These are phyloP conservation scores for Tetranychus truncatus DNA, from an alignment of 2,888 invertebrate species.

Conservation along the genomic window DNA sequence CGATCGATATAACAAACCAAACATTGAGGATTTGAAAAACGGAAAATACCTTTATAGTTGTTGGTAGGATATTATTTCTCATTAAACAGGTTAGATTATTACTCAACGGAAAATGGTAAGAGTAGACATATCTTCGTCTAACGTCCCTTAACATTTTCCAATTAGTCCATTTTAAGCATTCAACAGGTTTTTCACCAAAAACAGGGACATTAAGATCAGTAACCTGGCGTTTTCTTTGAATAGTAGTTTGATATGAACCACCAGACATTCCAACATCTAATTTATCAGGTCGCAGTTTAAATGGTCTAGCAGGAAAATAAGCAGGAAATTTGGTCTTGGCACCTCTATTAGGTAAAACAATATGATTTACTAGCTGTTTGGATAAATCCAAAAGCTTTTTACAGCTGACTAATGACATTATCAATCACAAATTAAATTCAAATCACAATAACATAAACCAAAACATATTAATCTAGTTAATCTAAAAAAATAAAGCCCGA, in stretches of 20 bases:
- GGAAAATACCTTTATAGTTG: slow-evolving; percentile 42
- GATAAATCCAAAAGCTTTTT: not conserved
- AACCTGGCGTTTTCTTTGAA: slow-evolving; percentile 17
- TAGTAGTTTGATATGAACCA: slow-evolving; percentile 16
- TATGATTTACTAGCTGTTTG: not conserved
- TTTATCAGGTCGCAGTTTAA: not conserved
- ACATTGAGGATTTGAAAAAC: not conserved
- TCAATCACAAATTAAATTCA: not conserved
- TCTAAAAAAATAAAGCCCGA: not conserved
- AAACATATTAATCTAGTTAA: not conserved
- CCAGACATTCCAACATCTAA: slow-evolving; percentile 13
- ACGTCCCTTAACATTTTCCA: slow-evolving; percentile 70
- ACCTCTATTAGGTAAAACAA: not conserved
- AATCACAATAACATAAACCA: not conserved
- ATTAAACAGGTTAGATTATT: slow-evolving; percentile 38
- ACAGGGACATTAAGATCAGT: slow-evolving; percentile 17
- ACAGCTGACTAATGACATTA: not conserved
- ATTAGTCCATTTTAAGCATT: slow-evolving; percentile 46
- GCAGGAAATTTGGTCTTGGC: not conserved
- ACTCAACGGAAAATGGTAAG: not conserved
- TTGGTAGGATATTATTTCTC: slow-evolving; percentile 65
- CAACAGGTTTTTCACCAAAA: slow-evolving; percentile 6
- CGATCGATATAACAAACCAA: slow-evolving; percentile 5
- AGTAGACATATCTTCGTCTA: slow-evolving; percentile 40
- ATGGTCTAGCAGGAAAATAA: not conserved